These are phyloP conservation scores for Dynastes tityus DNA, from an alignment of 2,888 invertebrate species.

Conservation along the genomic window DNA sequence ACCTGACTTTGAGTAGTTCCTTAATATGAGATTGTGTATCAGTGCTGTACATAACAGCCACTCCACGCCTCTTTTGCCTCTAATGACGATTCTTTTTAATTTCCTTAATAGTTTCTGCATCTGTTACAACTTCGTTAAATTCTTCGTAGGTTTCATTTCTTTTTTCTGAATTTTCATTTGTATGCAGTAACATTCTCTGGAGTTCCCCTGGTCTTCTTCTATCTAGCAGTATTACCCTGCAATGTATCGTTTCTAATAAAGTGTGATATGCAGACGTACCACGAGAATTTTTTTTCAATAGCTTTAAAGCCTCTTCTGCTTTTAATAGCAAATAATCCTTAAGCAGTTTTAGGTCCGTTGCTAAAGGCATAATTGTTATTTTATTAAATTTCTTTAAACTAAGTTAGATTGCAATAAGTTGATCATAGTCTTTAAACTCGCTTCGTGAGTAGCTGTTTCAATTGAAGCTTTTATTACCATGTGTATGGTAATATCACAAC, in stretches of 20 bases:
- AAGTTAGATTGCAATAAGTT: slow-evolving; percentile 8
- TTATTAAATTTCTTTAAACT: slow-evolving; percentile 12
- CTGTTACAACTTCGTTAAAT: too few species aligned
- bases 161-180: not conserved
- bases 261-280: not conserved
- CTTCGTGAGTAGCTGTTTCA: not conserved
- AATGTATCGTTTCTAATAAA: not conserved
- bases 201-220: not conserved
- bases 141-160: not conserved
- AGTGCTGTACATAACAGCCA: too few species aligned
- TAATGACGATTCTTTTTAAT: too few species aligned
- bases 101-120: too few species aligned
- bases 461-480: not conserved
- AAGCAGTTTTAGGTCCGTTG: not conserved
- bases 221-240: not conserved
- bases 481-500: slow-evolving; percentile 13
- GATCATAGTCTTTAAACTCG: slow-evolving; percentile 10
- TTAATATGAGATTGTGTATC: too few species aligned
- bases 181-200: not conserved
- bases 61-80: too few species aligned
- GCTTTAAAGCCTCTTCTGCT: not conserved
- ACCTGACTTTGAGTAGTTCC: too few species aligned
- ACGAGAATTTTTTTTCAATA: not conserved
- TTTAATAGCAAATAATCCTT: not conserved
- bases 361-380: not conserved